Base-by-base conservation (phyloP, 1,140 invertebrate species). In the Dysdera silvatica region DNA sequence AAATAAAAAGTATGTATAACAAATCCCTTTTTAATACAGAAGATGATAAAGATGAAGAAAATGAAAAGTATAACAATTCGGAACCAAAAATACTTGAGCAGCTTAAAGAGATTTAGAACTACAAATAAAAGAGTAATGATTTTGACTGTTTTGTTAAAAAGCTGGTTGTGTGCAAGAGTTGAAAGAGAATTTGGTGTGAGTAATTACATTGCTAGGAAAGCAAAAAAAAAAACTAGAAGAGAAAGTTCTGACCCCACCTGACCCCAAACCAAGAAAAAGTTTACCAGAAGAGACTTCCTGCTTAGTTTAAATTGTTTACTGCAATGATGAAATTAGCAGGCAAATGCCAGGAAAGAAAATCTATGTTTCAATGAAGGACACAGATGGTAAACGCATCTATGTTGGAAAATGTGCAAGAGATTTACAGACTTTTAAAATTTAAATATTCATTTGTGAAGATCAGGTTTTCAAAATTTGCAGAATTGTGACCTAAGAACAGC, bases 331-430 rank as follows among this genome's bases (percentile, higher is more conserved):
- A 43, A n/a, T 28, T 41, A 56, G 53, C 32, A 16, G 32, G 28
- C 3, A 12, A n/a, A 56, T 56, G 37, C 5, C 20, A 16, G 53
- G 35, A 6, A 45, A n/a, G 43, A 45, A 45, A 20, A 20, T n/a
- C 18, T 45, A 12, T 45, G 18, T 45, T n/a, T 10, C 43, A 45
- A 20, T 45, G 18, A 45, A 18, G 23, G 18, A 45, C 7, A 45
- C 7, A 7, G 18, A 6, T n/a, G 43, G 18, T 10, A 45, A 58
- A 58, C 45, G 48, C 28, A 24, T 10, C 48, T 5, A 20, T 58
- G 8, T 23, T 58, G 12, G 31, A 23, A 33, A 58, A 58, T 18
- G 29, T 58, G n/a, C 45, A 58, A 48, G 43, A 58, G 35, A 10
- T 10, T 14, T 12, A 58, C 4, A 33, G n/a, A 8, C 5, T n/a